Conservation (phyloP, 2,888 invertebrate species). For the Cosmopolites sordidus region DNA sequence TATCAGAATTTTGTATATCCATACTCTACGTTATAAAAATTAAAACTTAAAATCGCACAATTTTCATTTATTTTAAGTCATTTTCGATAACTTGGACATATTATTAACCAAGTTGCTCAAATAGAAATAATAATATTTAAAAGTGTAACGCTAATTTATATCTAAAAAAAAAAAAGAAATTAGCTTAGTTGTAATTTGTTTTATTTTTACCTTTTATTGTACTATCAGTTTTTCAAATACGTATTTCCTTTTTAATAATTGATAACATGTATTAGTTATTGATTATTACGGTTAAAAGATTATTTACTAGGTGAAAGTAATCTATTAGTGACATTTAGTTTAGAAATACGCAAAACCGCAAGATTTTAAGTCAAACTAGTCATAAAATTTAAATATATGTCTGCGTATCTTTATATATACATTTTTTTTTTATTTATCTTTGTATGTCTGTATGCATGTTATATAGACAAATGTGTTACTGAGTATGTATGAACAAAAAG, state of each 20-base stretch:
- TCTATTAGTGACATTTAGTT: background rate
- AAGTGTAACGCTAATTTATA: slow-evolving; percentile 1
- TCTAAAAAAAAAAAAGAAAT: background rate
- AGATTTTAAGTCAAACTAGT: slow-evolving; percentile 1
- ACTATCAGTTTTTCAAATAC: background rate
- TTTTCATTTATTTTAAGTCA: slow-evolving; percentile 1
- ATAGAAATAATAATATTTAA: slow-evolving; percentile 6
- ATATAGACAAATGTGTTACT: slow-evolving; percentile 1
- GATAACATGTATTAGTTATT: background rate
- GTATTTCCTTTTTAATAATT: background rate
- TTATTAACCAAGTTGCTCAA: slow-evolving; percentile 7
- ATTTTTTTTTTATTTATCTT: background rate
- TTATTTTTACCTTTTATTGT: background rate
- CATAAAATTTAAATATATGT: background rate
- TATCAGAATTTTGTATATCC: slow-evolving; percentile 1
- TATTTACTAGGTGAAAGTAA: background rate
- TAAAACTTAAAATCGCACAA: slow-evolving; percentile 4
- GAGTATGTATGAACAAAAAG: slow-evolving; percentile 1
- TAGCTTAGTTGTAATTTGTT: background rate
- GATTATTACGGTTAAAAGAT: background rate
- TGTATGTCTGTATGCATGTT: background rate
- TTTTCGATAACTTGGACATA: slow-evolving; percentile 1
- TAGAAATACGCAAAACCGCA: background rate
- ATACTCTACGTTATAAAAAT: slow-evolving; percentile 1
- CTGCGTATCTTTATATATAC: background rate